These are phyloP conservation scores for Eriosoma lanigerum DNA, from an alignment of 1,140 invertebrate genomes.

Conservation along the genomic window DNA sequence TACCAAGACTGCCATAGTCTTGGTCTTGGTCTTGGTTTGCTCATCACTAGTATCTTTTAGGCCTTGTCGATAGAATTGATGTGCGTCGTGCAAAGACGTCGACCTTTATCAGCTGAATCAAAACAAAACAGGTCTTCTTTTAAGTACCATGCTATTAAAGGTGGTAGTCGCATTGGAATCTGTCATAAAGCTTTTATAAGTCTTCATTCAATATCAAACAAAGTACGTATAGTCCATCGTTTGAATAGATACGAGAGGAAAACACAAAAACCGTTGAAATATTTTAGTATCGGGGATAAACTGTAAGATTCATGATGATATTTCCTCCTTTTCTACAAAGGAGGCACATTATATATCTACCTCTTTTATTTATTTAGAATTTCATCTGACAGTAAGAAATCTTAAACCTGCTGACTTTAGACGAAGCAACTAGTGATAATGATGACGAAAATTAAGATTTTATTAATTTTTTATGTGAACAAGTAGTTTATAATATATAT, in stretches of 20 bases:
- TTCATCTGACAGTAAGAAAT: neutral
- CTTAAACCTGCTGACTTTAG: no score
- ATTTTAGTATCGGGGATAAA: neutral
- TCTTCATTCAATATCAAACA: conserved; percentile 6
- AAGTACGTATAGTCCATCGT: conserved; percentile 10
- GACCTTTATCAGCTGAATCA: neutral
- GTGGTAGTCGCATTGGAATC: neutral
- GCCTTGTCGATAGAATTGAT: neutral
- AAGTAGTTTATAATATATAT: no score
- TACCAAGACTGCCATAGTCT: no score
- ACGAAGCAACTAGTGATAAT: no score
- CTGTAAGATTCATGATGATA: neutral
- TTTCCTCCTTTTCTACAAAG: neutral
- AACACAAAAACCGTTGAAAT: conserved; percentile 4
- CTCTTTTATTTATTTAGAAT: neutral
- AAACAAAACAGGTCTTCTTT: conserved; percentile 17
- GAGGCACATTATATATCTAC: conserved; percentile 12
- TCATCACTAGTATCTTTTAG: no score
- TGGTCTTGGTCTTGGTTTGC: no score
- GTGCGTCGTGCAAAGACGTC: neutral
- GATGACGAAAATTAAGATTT: no score
- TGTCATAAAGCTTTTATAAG: neutral
- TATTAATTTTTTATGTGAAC: no score
- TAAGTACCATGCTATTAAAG: conserved; percentile 1
- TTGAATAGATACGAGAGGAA: conserved; percentile 15